phyloP scores from a whole-genome alignment of 1,140 invertebrate genomes.

The Eupristina koningsbergeri region DNA sequence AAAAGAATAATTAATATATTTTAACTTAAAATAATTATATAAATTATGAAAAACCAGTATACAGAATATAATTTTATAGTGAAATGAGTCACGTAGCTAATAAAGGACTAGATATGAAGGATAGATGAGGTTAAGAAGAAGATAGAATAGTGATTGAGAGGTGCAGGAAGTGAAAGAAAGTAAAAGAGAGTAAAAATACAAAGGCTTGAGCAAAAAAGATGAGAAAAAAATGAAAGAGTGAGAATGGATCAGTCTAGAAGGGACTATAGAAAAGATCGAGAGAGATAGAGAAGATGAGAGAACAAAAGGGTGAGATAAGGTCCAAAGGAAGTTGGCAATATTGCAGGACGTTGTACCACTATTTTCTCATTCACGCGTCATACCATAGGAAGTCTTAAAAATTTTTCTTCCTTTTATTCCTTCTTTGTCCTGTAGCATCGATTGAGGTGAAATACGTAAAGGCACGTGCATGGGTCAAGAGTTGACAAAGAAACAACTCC shows the following conservation, averaged over 20 bases:
- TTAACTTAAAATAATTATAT: too few relatives aligned
- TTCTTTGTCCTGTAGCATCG: slow-evolving; percentile 24
- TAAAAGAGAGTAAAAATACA: slow-evolving; percentile 25
- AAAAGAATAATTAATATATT: background rate
- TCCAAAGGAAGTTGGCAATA: slow-evolving; percentile 57
- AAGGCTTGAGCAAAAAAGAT: background rate
- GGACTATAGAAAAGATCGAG: background rate
- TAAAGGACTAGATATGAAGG: slow-evolving; percentile 23
- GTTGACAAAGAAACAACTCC: slow-evolving; percentile 30
- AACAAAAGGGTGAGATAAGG: slow-evolving; percentile 51
- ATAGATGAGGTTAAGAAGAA: slow-evolving; percentile 1
- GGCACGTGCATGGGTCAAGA: background rate
- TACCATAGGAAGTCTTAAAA: slow-evolving; percentile 55
- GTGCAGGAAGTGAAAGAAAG: background rate
- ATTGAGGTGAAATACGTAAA: slow-evolving; percentile 37
- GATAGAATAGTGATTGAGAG: background rate
- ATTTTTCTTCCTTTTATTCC: slow-evolving; percentile 8
- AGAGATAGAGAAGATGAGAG: background rate
- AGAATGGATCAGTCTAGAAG: background rate
- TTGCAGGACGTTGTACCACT: slow-evolving; percentile 48
- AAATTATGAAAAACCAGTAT: background rate
- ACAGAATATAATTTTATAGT: background rate
- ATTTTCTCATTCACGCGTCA: slow-evolving; percentile 54
- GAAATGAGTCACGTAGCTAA: slow-evolving; percentile 20
- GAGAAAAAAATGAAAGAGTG: slow-evolving; percentile 17